A percentile compares a stretch with the other conserved stretches of the same genome.
Conservation (phyloP, 2,888 invertebrate species). For the Orthosia gracilis region DNA sequence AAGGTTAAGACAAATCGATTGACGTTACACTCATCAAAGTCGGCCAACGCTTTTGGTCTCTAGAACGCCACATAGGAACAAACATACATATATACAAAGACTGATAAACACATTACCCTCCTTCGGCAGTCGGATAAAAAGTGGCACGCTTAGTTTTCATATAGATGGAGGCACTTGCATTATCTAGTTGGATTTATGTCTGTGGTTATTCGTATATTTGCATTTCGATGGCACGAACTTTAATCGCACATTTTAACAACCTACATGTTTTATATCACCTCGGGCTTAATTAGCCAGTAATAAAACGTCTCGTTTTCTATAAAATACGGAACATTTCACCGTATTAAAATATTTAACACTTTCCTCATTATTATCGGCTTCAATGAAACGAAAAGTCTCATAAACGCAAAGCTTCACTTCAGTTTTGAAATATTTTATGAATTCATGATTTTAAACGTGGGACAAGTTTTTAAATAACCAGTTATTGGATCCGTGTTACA, state of each 20-base stretch:
- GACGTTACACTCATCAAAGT: too few relatives aligned
- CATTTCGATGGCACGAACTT: slow-evolving; percentile 24
- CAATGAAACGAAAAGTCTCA: slow-evolving; percentile 57
- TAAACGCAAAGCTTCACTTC: slow-evolving; percentile 35
- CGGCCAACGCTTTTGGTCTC: too few relatives aligned
- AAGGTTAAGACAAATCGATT: too few relatives aligned
- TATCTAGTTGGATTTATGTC: too few relatives aligned
- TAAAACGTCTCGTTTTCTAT: slow-evolving; percentile 68
- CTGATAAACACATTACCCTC: too few relatives aligned
- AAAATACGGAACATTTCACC: slow-evolving; percentile 57
- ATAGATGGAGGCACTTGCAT: too few relatives aligned
- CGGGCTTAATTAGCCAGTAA: slow-evolving; percentile 70
- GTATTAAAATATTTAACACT: slow-evolving; percentile 69
- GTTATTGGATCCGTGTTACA: slow-evolving; percentile 43
- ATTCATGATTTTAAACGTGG: slow-evolving; percentile 24
- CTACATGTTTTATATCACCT: slow-evolving; percentile 61
- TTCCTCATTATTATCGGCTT: slow-evolving; percentile 65
- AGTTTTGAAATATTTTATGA: slow-evolving; percentile 40
- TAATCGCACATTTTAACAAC: slow-evolving; percentile 48
- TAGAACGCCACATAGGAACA: too few relatives aligned
- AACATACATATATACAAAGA: too few relatives aligned
- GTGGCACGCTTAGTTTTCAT: too few relatives aligned
- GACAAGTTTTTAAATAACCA: slow-evolving; percentile 34
- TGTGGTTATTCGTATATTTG: slow-evolving; percentile 38
- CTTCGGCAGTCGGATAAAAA: too few relatives aligned